phyloP scores from a whole-genome alignment of 1,140 invertebrate species.

The Drosophila ambigua region DNA sequence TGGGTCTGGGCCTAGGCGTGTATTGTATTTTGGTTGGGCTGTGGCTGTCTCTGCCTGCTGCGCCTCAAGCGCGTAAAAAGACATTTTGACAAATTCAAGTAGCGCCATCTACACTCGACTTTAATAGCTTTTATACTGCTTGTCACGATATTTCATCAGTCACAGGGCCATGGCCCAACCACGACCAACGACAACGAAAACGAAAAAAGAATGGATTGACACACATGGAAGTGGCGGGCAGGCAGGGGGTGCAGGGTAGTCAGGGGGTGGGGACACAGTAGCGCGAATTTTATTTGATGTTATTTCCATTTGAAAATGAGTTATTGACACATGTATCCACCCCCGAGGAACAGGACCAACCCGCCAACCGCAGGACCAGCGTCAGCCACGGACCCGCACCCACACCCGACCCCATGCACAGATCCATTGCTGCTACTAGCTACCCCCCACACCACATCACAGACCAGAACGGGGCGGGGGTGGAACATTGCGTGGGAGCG shows the following conservation, averaged over 20 bases:
- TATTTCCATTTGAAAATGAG: conserved; percentile 81
- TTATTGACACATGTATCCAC: conserved; percentile 73
- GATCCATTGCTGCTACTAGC: not conserved
- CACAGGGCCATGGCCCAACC: conserved; percentile 40
- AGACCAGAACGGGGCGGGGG: conserved; percentile 11
- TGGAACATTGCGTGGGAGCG: conserved; percentile 61
- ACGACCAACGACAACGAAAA: conserved; percentile 30
- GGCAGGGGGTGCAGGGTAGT: conserved; percentile 18
- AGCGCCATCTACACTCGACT: conserved; percentile 80
- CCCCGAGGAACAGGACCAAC: conserved; percentile 44
- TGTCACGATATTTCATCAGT: conserved; percentile 84
- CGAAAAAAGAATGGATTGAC: conserved; percentile 51
- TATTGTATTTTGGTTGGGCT: conserved; percentile 35
- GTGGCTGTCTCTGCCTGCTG: conserved; percentile 38
- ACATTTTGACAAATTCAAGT: conserved; percentile 84
- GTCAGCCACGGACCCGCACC: not conserved
- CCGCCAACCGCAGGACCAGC: conserved; percentile 47
- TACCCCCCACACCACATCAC: not conserved
- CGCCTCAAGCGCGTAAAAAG: conserved; percentile 68
- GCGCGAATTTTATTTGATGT: conserved; percentile 81
- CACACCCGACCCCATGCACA: not conserved
- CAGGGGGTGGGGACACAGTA: conserved; percentile 36
- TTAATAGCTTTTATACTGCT: conserved; percentile 82
- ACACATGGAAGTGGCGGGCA: conserved; percentile 57
- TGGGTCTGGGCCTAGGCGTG: conserved; percentile 38